phyloP scores from a whole-genome alignment of 2,113 vertebrate species.

The Saguinus midas region DNA sequence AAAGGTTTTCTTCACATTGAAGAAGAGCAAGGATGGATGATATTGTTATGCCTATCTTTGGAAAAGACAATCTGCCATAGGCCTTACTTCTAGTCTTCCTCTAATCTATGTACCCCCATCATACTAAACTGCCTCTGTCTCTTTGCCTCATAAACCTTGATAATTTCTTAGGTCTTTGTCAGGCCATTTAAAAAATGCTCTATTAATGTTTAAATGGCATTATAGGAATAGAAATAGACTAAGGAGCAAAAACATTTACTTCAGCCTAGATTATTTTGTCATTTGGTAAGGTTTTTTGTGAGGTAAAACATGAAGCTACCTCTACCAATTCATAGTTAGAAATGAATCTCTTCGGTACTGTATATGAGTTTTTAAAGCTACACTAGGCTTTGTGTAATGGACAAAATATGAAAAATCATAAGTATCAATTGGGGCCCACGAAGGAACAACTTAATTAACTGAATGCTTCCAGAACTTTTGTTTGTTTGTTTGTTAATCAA shows the following conservation, averaged over 20 bases:
- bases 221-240: slow-evolving; percentile 35
- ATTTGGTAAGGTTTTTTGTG: slow-evolving; percentile 5
- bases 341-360: background rate
- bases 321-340: background rate
- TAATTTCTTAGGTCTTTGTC: slow-evolving; percentile 28
- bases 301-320: background rate
- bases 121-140: background rate
- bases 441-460: background rate
- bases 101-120: background rate
- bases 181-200: background rate
- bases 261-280: background rate
- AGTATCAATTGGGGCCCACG: background rate
- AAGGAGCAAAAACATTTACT: background rate
- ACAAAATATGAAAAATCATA: background rate
- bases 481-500: too few relatives aligned
- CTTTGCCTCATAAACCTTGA: background rate
- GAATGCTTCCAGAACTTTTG: background rate
- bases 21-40: background rate
- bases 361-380: slow-evolving; percentile 19
- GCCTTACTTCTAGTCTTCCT: background rate
- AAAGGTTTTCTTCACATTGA: background rate
- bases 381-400: background rate
- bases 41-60: background rate
- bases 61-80: background rate
- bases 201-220: background rate